Evolutionary conservation across 2,888 invertebrate species (phyloP), one percentile per base, ranked within the genome.

Genomic region (Drosophila nigritarsus): DNA sequence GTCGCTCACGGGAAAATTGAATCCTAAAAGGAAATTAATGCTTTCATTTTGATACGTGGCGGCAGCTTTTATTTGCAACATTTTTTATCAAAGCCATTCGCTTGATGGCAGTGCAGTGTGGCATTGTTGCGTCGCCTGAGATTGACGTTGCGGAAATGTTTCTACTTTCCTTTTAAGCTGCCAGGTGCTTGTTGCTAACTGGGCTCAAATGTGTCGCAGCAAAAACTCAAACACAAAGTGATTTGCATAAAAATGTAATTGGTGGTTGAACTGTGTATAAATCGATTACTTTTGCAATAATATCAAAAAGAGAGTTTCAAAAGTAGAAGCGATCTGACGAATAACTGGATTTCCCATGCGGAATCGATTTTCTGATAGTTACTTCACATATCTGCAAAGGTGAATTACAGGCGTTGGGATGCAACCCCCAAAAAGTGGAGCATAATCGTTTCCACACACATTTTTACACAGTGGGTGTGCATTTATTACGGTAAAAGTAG

Each of bases 101-200:
- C 20, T 9, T 61, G 54, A 54, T 38, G 29, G 24, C 20, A n/a
- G n/a, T 54, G 34, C 6, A 50, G 18, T 58, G 30, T 61, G 56
- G n/a, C 34, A n/a, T 7, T 51, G 64, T 13, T 64, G 53, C 59
- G 24, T 66, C 24, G 51, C 51, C 24, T 38, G 36, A 56, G 70
- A 63, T 70, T 72, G 73, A 71, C 73, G 78, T 66, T 53, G 56
- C 70, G 89, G 84, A 89, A 89, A 88, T 80, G 81, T 60, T 65
- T 49, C 58, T 24, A 66, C 61, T 62, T 73, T 65, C 20, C 40
- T 24, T 65, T 59, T 34, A 34, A 20, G 1, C 58, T 34, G 45
- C n/a, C 34, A 20, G 18, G 32, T 20, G 48, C 40, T 20, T 20
- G 20, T 27, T 13, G 20, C 30, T 15, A 36, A 45, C 70, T 50